Base-by-base conservation (phyloP, 2,888 invertebrate genomes). In the Thera obeliscata region DNA sequence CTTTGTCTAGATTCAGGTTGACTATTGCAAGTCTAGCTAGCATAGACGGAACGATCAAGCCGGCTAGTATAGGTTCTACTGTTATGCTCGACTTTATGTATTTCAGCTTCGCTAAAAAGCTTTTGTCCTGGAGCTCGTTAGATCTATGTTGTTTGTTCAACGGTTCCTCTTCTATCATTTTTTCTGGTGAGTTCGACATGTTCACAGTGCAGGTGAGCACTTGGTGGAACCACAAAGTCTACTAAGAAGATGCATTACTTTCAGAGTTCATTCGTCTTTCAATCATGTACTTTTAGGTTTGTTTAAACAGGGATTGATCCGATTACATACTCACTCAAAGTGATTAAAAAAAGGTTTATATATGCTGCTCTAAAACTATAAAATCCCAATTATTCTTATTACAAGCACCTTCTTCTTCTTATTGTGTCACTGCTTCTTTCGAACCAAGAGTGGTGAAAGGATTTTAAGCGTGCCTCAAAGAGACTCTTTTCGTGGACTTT, bases 11-110 rank as follows among this genome's bases (percentile, higher is more conserved):
- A 76, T 93, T 93, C 1, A 93, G 75, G 74, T 93, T 93, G 69
- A 92, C 91, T 50, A 90, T 95, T 4, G 97, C 97, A 70, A 97
- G 82, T 72, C 95, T 95, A 1, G 97, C 95, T 41, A 95, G 78
- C 77, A 94, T 94, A 48, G 95, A 94, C 35, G 95, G 95, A 83
- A 96, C 94, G 2, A 96, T 95, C 75, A 96, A 94, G 57, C 96
- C 95, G 0, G 96, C 96, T 56, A 96, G 84, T 89, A 96, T 95
- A 0, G 96, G 96, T 78, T 96, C 96, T 0, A 96, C 96, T 2
- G 96, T 95, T 71, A 96, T 95, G 81, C 95, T 95, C 11, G 86
- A 85, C 74, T 91, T 91, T 55, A 96, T 77, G 73, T 94, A 93
- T 64, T 87, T 84, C 81, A 94, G 88, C 79, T 95, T 95, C 75